phyloP scores from a whole-genome alignment of 2,113 vertebrate genomes.

The Coptodon rendalli region DNA sequence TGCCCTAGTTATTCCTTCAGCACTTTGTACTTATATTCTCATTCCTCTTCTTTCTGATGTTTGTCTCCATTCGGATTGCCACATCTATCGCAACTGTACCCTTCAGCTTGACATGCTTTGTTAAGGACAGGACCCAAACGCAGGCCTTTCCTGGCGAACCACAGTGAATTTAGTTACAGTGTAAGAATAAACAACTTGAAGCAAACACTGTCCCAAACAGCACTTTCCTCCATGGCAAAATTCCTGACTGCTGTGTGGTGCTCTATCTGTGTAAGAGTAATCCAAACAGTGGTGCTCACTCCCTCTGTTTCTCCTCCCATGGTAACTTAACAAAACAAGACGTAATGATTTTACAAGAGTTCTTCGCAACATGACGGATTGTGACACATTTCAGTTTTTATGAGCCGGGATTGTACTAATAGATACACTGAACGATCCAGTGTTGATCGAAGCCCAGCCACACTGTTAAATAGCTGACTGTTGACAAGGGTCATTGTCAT shows the following conservation, averaged over 20 bases:
- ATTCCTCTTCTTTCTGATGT: neutral
- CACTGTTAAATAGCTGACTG: neutral
- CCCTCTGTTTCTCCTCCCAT: neutral
- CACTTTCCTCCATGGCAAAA: neutral
- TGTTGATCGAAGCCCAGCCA: neutral
- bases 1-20: neutral
- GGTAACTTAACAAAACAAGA: neutral
- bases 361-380: neutral
- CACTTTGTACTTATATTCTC: neutral
- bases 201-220: neutral
- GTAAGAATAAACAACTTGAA: neutral
- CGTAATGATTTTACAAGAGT: neutral
- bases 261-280: neutral
- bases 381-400: neutral
- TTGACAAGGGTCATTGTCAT: neutral
- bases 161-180: neutral
- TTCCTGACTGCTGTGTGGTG: neutral
- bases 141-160: neutral
- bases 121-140: neutral
- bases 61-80: neutral
- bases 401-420: neutral
- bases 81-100: neutral
- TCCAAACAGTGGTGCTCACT: neutral
- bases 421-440: neutral
- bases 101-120: neutral